These are phyloP conservation scores for Hyposmocoma kahamanoa DNA, from an alignment of 1,140 invertebrate genomes.

Conservation along the genomic window DNA sequence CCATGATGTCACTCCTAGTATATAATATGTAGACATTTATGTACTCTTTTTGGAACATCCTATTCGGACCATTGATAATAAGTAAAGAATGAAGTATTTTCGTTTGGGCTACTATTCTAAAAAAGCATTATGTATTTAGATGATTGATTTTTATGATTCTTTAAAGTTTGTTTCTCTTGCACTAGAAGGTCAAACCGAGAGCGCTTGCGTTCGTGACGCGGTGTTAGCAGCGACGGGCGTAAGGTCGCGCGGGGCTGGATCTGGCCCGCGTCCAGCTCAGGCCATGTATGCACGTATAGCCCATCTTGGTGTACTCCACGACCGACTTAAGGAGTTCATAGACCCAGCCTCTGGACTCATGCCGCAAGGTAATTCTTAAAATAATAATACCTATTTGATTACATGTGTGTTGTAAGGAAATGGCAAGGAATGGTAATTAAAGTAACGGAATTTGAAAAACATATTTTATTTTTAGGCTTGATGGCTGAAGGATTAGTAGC, in stretches of 20 bases:
- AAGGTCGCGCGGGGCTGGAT: constrained; percentile 21
- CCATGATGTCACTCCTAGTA: too few relatives aligned
- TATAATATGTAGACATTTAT: too few relatives aligned
- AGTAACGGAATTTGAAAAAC: neutral
- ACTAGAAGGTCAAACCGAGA: constrained; percentile 39
- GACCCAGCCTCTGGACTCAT: constrained; percentile 77
- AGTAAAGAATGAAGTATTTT: too few relatives aligned
- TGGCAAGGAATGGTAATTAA: too few relatives aligned
- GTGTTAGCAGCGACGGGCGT: constrained; percentile 62
- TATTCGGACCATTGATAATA: too few relatives aligned
- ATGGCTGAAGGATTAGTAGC: constrained; percentile 91
- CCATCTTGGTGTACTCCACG: constrained; percentile 91
- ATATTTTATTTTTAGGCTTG: constrained; percentile 75
- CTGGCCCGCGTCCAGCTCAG: constrained; percentile 63
- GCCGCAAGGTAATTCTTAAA: constrained; percentile 66
- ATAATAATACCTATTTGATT: neutral
- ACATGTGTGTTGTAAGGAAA: too few relatives aligned
- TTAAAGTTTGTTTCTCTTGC: neutral
- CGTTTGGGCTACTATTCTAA: too few relatives aligned
- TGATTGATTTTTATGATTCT: too few relatives aligned
- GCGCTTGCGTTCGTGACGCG: constrained; percentile 48
- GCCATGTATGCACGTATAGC: constrained; percentile 81
- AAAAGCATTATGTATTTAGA: too few relatives aligned
- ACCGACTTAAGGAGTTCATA: constrained; percentile 83
- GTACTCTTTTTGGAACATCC: too few relatives aligned